phyloP scores from a whole-genome alignment of 1,140 invertebrate species.

The Paracyclopina nana region DNA sequence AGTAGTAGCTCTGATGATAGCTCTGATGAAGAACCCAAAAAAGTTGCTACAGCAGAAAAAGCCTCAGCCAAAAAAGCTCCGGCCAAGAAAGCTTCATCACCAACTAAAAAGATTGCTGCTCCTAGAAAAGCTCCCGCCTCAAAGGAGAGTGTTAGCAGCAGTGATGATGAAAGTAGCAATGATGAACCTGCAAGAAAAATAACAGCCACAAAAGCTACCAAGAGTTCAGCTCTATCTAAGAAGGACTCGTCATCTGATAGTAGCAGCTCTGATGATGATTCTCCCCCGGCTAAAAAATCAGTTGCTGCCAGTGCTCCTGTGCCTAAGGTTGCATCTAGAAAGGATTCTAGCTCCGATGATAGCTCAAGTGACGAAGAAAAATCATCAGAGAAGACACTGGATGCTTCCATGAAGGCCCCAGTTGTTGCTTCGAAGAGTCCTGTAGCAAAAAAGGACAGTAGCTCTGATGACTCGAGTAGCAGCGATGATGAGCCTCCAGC shows the following conservation, averaged over 20 bases:
- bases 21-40: neutral
- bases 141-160: neutral
- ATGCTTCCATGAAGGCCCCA: neutral
- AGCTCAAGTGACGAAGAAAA: neutral
- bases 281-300: neutral
- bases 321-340: neutral
- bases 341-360: neutral
- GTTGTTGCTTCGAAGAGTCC: too few species aligned
- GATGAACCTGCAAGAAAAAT: neutral
- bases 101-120: slow-evolving; percentile 1
- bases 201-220: neutral
- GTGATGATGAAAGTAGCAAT: neutral
- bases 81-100: neutral
- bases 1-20: neutral
- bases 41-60: neutral
- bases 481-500: too few species aligned
- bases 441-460: too few species aligned
- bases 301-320: neutral
- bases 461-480: too few species aligned
- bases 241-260: neutral
- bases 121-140: neutral
- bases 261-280: neutral
- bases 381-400: neutral
- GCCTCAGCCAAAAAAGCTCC: neutral
- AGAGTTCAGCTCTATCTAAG: neutral